Conservation (phyloP, 2,113 vertebrate species). For the Leptobrachium ailaonicum region DNA sequence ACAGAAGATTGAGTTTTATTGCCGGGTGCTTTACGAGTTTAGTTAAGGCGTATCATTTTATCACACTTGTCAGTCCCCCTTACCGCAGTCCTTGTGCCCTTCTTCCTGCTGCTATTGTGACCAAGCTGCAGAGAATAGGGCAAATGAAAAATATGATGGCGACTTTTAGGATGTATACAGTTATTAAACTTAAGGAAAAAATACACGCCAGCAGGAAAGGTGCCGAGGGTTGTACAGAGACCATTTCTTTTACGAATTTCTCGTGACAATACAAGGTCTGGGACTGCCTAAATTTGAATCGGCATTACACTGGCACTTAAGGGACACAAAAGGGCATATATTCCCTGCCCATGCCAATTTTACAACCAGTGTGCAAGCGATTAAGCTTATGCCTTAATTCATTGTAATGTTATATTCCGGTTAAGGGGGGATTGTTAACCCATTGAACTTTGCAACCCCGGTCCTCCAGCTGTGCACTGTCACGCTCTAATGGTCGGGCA, state of each 20-base stretch:
- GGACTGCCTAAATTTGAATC: no score
- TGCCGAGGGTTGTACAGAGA: neutral
- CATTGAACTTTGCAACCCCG: no score
- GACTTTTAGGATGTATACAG: conserved; percentile 33
- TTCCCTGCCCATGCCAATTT: no score
- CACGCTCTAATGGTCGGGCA: no score
- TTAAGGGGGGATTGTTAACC: no score
- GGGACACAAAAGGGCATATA: no score
- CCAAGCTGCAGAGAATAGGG: conserved; percentile 38
- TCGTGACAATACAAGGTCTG: no score
- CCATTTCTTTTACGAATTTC: neutral
- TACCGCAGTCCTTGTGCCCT: conserved; percentile 74
- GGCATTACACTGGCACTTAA: no score
- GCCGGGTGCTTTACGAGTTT: conserved; percentile 98
- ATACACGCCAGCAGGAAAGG: neutral
- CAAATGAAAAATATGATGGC: conserved; percentile 25
- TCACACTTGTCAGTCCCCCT: conserved; percentile 88
- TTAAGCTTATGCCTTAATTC: no score
- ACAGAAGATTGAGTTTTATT: conserved; percentile 99
- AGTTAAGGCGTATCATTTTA: conserved; percentile 99
- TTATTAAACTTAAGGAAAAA: conserved; percentile 16
- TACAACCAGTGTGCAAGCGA: no score
- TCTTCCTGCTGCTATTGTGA: conserved; percentile 69
- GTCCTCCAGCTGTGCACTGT: no score
- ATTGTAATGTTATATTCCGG: no score